Evolutionary conservation across 2,888 invertebrate genomes (phyloP), one percentile per base, ranked within the genome.

Genomic region (Tenthredo scrophulariae): DNA sequence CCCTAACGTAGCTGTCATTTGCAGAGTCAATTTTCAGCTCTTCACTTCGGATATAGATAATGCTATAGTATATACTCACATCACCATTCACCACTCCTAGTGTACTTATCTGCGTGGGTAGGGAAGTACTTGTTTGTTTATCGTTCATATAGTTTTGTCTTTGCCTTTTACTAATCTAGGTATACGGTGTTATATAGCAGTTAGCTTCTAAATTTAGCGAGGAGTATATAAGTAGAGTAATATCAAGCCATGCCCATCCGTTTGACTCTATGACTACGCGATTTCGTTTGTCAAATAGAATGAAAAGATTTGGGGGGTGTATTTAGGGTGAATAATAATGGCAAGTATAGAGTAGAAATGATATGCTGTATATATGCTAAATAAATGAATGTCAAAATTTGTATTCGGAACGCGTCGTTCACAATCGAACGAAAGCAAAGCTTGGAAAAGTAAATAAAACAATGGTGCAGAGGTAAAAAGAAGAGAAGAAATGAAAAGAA

Each of bases 1-100:
- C 77, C 77, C 54, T 18, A 54, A 40, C 54, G 29, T 77, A 54
- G n/a, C 77, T 29, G 77, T 77, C 77, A 54, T 77, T 29, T 54
- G 7, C 77, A 50, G 50, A 77, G 54, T 77, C 22, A 50, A 50
- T 54, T 54, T 77, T 77, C 29, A 77, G 43, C 50, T 29, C 9
- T 13, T 22, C 46, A 46, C 18, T 5, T 54, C 6, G 54, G 33
- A 77, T 74, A 74, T 74, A 74, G 72, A 74, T 74, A 70, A 18
- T 6, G 2, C 33, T 67, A 22, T 40, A 15, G 46, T 50, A 33
- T 22, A 74, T 74, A n/a, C n/a, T n/a, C n/a, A n/a, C n/a, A 74
- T 74, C 72, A 74, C 70, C 13, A 46, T 46, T 74, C 72, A 74
- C 67, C 40, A 10, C 43, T 43, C 72, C 72, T 26, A 74, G 72